Conservation (phyloP, 2,797 vertebrate genomes). For the Sarcoramphus papa region DNA sequence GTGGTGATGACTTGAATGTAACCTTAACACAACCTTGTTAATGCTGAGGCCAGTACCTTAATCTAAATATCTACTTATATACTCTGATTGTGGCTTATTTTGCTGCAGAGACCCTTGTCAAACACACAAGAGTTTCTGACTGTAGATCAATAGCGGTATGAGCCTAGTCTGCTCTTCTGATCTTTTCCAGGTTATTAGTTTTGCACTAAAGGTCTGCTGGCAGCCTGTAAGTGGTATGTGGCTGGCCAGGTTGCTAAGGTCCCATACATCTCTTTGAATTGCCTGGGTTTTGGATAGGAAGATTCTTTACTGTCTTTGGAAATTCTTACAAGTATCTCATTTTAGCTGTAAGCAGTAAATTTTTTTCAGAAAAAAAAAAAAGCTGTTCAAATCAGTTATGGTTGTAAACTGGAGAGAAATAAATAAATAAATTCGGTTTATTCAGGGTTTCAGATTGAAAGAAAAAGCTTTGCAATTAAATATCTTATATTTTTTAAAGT, state of each 20-base stretch:
- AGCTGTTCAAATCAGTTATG: not conserved
- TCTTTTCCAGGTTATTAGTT: not conserved
- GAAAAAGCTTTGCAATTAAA: not conserved
- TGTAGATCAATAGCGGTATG: not conserved
- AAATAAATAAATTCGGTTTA: not conserved
- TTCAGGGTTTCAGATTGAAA: not conserved
- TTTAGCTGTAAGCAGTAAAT: not conserved
- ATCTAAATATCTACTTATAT: not conserved
- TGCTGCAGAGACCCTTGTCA: not conserved
- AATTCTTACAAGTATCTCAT: not conserved
- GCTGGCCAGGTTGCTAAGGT: not conserved
- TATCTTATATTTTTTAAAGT: not conserved
- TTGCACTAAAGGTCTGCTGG: not conserved
- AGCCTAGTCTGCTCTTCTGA: not conserved
- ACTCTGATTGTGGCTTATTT: not conserved
- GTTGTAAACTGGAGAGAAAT: not conserved
- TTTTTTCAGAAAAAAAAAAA: not conserved
- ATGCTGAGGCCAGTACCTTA: not conserved
- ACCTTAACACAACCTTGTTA: not conserved
- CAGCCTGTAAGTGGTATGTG: not conserved
- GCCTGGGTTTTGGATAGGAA: not conserved
- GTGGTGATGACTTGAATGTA: not conserved
- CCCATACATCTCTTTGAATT: not conserved
- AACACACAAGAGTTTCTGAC: not conserved
- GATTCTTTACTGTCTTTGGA: not conserved